phyloP scores from a whole-genome alignment of 2,797 vertebrate genomes.

The Enteromius thamalakanensis region DNA sequence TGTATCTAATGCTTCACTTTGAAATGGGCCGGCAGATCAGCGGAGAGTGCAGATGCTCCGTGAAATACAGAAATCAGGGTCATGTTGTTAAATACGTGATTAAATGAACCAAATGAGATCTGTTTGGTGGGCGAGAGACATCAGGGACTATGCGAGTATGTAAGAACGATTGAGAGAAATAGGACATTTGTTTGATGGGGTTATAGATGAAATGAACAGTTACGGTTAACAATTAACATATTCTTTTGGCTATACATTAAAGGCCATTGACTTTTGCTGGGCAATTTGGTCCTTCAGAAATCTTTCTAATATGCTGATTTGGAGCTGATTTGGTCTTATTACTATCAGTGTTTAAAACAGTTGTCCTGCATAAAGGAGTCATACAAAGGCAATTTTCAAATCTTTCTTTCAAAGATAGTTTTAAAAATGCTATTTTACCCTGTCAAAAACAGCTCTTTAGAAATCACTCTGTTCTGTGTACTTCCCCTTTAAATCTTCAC shows the following conservation, averaged over 20 bases:
- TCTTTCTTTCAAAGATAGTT: too few relatives aligned
- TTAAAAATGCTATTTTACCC: too few relatives aligned
- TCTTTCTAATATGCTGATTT: background rate
- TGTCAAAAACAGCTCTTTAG: too few relatives aligned
- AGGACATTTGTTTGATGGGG: background rate
- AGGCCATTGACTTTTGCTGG: background rate
- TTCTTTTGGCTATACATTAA: background rate
- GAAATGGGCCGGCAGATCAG: constrained; percentile 25
- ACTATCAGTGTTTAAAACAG: background rate
- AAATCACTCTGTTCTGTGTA: too few relatives aligned
- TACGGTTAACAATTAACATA: background rate
- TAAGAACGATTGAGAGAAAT: background rate
- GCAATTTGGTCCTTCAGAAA: background rate
- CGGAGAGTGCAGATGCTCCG: constrained; percentile 1
- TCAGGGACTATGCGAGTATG: constrained; percentile 6
- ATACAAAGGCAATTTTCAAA: too few relatives aligned
- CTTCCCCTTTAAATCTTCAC: too few relatives aligned
- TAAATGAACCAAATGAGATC: constrained; percentile 37
- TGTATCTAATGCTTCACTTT: constrained; percentile 22
- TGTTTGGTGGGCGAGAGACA: constrained; percentile 34
- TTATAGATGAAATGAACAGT: background rate
- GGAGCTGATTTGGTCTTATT: too few relatives aligned
- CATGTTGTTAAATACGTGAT: constrained; percentile 39
- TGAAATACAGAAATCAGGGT: constrained; percentile 30
- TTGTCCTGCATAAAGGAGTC: background rate